Evolutionary conservation across 2,888 invertebrate species (phyloP).

Genomic region (Ichneumoninae sp.): DNA sequence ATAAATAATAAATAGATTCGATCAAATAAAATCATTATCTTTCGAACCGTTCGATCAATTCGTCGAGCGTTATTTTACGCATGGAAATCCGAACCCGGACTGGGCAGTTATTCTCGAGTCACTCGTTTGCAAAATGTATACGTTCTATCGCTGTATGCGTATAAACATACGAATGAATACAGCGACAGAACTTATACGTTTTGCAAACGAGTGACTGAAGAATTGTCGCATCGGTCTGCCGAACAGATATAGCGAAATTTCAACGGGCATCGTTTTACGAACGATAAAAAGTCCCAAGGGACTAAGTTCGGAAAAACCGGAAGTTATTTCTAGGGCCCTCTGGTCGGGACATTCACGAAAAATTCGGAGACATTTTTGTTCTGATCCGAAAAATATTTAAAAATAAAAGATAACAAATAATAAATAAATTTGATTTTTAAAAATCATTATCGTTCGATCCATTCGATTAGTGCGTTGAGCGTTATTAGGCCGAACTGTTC

Average conservation of each 20-base stretch:
- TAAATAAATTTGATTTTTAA: neutral
- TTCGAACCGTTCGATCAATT: slow-evolving; percentile 5
- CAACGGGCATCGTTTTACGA: too few species aligned
- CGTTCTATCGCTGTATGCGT: too few species aligned
- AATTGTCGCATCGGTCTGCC: neutral
- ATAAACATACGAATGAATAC: too few species aligned
- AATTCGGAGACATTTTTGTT: neutral
- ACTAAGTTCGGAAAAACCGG: too few species aligned
- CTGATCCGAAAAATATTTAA: neutral
- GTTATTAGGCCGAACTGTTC: slow-evolving; percentile 27
- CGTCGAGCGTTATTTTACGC: slow-evolving; percentile 48
- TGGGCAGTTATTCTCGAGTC: too few species aligned
- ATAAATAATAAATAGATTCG: neutral
- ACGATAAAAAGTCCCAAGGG: neutral
- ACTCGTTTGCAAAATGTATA: too few species aligned
- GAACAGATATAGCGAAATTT: neutral
- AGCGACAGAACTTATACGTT: too few species aligned
- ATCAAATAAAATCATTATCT: neutral
- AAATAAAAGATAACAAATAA: neutral
- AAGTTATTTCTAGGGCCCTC: too few species aligned
- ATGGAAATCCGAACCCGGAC: neutral
- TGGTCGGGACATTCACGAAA: too few species aligned
- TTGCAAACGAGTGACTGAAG: too few species aligned
- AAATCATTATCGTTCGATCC: too few species aligned
- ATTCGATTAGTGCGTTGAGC: slow-evolving; percentile 29